Evolutionary conservation across 2,113 vertebrate genomes (phyloP).

Genomic region (Elachura formosa): DNA sequence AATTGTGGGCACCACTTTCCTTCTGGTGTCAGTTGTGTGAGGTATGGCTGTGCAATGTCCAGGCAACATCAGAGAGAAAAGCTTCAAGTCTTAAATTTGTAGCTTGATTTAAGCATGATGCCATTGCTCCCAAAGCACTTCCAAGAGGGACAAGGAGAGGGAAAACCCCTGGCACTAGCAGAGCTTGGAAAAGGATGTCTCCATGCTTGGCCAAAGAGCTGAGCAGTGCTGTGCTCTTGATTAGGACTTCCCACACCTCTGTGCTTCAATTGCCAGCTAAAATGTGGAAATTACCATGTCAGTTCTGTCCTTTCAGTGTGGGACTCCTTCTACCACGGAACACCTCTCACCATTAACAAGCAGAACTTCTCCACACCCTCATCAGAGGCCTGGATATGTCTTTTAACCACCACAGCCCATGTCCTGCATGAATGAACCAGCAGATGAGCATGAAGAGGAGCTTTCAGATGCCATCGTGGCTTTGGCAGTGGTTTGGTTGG

Average conservation of each 20-base stretch:
- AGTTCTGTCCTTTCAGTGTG: background rate
- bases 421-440: background rate
- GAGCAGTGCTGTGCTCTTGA: background rate
- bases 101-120: background rate
- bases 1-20: background rate
- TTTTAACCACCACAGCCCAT: background rate
- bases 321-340: background rate
- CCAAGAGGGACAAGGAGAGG: background rate
- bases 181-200: background rate
- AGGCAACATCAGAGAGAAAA: background rate
- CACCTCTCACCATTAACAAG: background rate
- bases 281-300: background rate
- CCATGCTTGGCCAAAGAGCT: background rate
- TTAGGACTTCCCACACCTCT: background rate
- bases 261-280: background rate
- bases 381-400: background rate
- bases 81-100: background rate
- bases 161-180: background rate
- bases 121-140: background rate
- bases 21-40: background rate
- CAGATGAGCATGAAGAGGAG: background rate
- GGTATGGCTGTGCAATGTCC: background rate
- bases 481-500: background rate
- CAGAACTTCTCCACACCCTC: background rate
- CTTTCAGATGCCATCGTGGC: background rate